Evolutionary conservation across 2,113 vertebrate genomes (phyloP), one percentile per base, ranked within the genome.

Genomic region (Hepsetus odoe): DNA sequence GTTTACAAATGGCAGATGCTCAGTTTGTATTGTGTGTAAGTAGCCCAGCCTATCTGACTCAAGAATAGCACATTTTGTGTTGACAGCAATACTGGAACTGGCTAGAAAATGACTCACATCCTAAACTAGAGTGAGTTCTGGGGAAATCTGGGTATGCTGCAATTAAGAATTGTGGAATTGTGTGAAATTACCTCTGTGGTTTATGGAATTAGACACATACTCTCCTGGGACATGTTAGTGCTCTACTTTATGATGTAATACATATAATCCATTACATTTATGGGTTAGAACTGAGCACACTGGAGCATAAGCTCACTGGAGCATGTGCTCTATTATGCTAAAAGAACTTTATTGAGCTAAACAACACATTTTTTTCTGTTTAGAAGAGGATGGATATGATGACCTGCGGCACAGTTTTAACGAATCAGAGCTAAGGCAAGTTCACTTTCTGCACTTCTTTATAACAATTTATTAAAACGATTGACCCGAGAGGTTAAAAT

Each of bases 371-470:
- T 32, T 72, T 72, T 12, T 65, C 22, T 79, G 13, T 78, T 64
- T 80, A 71, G 59, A 24, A 93, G 92, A 92, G 73, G 87, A 88
- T n/a, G 92, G 91, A 16, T 86, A 90, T 16, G 72, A 84, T 69
- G 73, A 67, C 12, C 12, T 85, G 2, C 85, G 83, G 51, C 44
- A 68, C 77, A 89, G 88, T 82, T 91, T 86, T 85, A 87, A 84
- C 76, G 91, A 92, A 58, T 33, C 77, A 8, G 91, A 92, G 7
- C 77, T 92, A 24, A 91, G 87, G 93, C 90, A 80, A 90, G 89
- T 72, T 72, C 49, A 74, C 0, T n/a, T 56, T 53, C 59, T 62
- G 30, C 9, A n/a, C 42, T 5, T n/a, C n/a, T n/a, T n/a, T n/a
- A n/a, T n/a, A n/a, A 38, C 35, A 38, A 9, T 5, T 38, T 38